A percentile compares a stretch with the other conserved stretches of the same genome.
Conservation (phyloP, 2,113 vertebrate genomes). For the Cryptotis parvus region DNA sequence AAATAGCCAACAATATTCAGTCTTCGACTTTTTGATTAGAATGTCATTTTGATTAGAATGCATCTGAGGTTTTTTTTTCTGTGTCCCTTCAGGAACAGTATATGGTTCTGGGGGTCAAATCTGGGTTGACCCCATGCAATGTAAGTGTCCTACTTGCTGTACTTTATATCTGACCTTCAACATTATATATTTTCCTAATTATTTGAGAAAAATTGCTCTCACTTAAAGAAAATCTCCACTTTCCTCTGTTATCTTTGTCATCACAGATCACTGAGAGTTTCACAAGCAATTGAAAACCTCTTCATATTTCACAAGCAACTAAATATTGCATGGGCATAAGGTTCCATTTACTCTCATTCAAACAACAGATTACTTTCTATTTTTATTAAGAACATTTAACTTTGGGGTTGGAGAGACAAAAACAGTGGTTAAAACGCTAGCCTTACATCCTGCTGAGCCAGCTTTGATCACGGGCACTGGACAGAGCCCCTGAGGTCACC, state of each 20-base stretch:
- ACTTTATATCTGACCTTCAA: too few species aligned
- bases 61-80: neutral
- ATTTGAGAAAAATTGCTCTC: slow-evolving; percentile 33
- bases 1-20: too few species aligned
- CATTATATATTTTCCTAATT: slow-evolving; percentile 11
- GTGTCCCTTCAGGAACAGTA: too few species aligned
- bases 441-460: too few species aligned
- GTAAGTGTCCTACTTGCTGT: too few species aligned
- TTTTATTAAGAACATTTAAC: slow-evolving; percentile 22
- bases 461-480: too few species aligned
- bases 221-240: neutral
- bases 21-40: too few species aligned
- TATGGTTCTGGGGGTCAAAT: too few species aligned
- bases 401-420: neutral
- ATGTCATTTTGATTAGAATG: neutral
- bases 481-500: too few species aligned
- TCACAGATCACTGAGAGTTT: neutral
- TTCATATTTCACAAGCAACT: neutral
- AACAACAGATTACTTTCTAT: neutral
- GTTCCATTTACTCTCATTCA: neutral
- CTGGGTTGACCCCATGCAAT: too few species aligned
- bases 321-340: neutral
- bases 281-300: neutral
- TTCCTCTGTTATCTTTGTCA: neutral
- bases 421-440: too few species aligned